phyloP scores from a whole-genome alignment of 2,113 vertebrate species.

The Uria aalge region DNA sequence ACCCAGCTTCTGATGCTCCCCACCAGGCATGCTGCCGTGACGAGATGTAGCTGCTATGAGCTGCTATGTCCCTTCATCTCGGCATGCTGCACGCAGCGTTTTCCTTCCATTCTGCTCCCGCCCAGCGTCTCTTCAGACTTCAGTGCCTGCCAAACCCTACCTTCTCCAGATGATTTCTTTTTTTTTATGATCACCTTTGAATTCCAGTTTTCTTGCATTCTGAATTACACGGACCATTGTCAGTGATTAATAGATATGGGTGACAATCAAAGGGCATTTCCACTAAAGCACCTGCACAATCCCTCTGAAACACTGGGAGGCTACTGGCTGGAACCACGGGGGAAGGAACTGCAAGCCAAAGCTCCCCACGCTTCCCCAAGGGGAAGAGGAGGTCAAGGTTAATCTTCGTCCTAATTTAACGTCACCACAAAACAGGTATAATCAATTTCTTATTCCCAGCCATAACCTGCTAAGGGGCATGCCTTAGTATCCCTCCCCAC shows the following conservation, averaged over 20 bases:
- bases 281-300: not conserved
- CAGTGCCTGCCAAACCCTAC: fast-evolving
- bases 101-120: not conserved
- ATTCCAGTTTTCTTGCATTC: not conserved
- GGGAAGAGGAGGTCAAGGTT: not conserved
- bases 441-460: not conserved
- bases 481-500: not conserved
- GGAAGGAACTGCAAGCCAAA: not conserved
- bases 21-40: fast-evolving
- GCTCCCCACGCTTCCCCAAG: not conserved
- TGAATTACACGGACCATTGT: not conserved
- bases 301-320: not conserved
- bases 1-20: not conserved
- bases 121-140: not conserved
- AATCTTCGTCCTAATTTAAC: not conserved
- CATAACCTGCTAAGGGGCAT: not conserved
- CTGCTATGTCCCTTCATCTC: not conserved
- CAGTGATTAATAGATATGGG: not conserved
- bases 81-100: not conserved
- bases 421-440: not conserved
- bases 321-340: not conserved
- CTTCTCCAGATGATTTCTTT: not conserved
- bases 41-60: not conserved
- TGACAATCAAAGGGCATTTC: not conserved
- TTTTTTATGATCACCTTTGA: not conserved